Evolutionary conservation across 2,113 vertebrate species (phyloP).

Genomic region (Philantomba maxwellii): DNA sequence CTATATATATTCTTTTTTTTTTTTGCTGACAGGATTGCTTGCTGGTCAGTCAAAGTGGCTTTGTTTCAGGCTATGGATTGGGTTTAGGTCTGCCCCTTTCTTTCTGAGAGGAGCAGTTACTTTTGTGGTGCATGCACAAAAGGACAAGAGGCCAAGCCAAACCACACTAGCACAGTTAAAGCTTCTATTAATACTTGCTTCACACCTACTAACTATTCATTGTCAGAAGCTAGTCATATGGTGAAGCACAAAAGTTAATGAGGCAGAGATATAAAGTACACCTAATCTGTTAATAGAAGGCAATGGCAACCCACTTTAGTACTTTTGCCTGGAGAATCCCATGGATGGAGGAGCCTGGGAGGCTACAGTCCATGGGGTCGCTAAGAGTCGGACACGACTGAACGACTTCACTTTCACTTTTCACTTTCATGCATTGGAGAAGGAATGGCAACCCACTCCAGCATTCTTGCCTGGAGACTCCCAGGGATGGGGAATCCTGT

Average conservation of each 20-base stretch:
- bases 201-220: not conserved
- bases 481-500: rapidly evolving
- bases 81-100: not conserved
- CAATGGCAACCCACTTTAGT: too few species aligned
- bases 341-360: too few species aligned
- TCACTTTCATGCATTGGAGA: too few species aligned
- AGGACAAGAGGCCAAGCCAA: not conserved
- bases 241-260: not conserved
- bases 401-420: too few species aligned
- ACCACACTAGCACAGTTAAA: not conserved
- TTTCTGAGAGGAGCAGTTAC: not conserved
- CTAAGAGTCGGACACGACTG: too few species aligned
- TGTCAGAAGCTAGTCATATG: not conserved
- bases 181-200: not conserved
- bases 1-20: not conserved
- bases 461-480: too few species aligned
- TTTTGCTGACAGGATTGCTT: not conserved
- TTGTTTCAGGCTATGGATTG: not conserved
- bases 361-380: too few species aligned
- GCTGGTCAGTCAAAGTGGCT: not conserved
- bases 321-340: too few species aligned
- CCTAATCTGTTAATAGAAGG: not conserved
- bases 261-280: not conserved
- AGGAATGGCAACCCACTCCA: too few species aligned
- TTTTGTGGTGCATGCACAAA: not conserved